These are phyloP conservation scores for Temnothorax longispinosus DNA, from an alignment of 1,140 invertebrate species.

Conservation along the genomic window DNA sequence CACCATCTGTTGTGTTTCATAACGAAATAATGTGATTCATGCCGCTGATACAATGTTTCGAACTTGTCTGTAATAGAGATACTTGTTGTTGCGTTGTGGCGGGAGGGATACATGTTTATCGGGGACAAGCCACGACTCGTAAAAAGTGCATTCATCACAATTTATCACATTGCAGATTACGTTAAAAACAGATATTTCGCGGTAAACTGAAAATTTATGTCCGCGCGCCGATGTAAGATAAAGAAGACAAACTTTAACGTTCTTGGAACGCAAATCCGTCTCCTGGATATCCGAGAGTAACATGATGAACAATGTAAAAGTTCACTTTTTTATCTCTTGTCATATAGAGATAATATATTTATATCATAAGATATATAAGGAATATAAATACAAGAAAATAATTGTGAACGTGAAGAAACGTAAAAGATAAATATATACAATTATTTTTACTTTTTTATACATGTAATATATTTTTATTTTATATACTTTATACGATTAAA, in stretches of 20 bases:
- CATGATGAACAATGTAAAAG: constrained; percentile 50
- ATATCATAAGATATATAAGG: not conserved
- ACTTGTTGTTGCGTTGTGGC: constrained; percentile 20
- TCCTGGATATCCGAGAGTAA: constrained; percentile 43
- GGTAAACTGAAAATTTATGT: constrained; percentile 71
- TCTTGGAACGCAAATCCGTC: constrained; percentile 32
- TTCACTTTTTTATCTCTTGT: constrained; percentile 5
- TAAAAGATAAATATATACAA: no score
- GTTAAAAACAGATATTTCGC: constrained; percentile 64
- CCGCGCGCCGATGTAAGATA: constrained; percentile 29
- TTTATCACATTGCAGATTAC: constrained; percentile 41
- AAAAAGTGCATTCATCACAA: constrained; percentile 50
- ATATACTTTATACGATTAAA: not conserved
- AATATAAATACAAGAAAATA: not conserved
- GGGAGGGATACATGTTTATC: constrained; percentile 23
- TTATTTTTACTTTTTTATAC: not conserved
- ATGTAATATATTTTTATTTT: not conserved
- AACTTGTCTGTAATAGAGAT: constrained; percentile 57
- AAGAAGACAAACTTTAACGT: constrained; percentile 66
- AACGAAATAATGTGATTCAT: constrained; percentile 60
- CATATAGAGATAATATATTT: no score
- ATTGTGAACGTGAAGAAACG: not conserved
- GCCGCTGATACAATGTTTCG: constrained; percentile 27
- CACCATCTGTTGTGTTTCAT: constrained; percentile 58
- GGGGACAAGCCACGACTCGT: constrained; percentile 10